These are phyloP conservation scores for Leptinotarsa juncta DNA, from an alignment of 2,888 invertebrate species.

Conservation along the genomic window DNA sequence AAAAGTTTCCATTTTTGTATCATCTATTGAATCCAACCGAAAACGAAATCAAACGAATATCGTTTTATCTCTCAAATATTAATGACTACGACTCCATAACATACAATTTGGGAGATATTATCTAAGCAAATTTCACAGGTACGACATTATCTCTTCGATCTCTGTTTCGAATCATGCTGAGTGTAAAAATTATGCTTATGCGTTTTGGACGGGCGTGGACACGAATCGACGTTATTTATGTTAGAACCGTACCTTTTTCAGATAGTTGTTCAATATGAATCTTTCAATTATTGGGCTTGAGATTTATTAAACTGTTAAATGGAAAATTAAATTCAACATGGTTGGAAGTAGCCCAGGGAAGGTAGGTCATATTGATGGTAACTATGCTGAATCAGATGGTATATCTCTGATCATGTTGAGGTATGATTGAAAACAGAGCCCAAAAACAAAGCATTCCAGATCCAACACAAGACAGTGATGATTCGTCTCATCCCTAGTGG, in stretches of 20 bases:
- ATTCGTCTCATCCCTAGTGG: no score
- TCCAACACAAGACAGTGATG: no score
- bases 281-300: not conserved
- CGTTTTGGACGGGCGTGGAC: slow-evolving; percentile 32
- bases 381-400: no score
- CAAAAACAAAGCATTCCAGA: no score
- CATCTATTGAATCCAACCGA: slow-evolving; percentile 1
- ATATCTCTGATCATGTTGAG: no score
- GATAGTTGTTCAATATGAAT: not conserved
- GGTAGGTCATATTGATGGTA: no score
- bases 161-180: slow-evolving; percentile 33
- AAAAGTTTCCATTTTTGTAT: not conserved
- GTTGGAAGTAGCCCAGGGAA: no score
- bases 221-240: slow-evolving; percentile 33
- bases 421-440: no score
- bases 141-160: slow-evolving; percentile 34
- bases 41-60: not conserved
- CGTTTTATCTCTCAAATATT: slow-evolving; percentile 38
- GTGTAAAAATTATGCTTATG: slow-evolving; percentile 33
- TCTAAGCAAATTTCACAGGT: slow-evolving; percentile 40
- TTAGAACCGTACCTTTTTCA: slow-evolving; percentile 1
- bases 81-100: slow-evolving; percentile 37
- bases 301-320: no score
- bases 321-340: no score
- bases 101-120: slow-evolving; percentile 39